Percentiles rank a stretch among this genome's conserved stretches.
Conservation (phyloP, 2,113 vertebrate genomes). For the Phrynocephalus versicolor region DNA sequence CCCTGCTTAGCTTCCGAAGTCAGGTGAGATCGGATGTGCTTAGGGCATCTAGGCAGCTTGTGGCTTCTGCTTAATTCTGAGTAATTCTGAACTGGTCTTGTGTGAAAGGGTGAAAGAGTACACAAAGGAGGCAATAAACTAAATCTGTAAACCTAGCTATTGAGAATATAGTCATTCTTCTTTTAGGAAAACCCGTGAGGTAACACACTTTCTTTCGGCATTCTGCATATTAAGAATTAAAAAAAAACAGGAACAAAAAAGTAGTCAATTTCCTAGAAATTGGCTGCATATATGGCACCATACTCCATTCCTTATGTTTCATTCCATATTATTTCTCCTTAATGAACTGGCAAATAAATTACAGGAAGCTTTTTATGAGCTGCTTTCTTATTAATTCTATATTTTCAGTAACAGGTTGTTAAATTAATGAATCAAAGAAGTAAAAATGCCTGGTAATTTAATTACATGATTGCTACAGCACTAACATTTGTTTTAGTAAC, state of each 20-base stretch:
- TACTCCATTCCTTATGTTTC: neutral
- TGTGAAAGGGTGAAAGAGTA: neutral
- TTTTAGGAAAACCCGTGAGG: neutral
- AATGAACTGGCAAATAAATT: slow-evolving; percentile 68
- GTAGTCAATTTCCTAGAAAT: slow-evolving; percentile 34
- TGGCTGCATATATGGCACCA: slow-evolving; percentile 10
- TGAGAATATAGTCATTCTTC: neutral
- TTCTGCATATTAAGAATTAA: neutral
- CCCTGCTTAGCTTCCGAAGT: too few species aligned
- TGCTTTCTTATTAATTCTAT: slow-evolving; percentile 64
- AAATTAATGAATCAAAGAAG: slow-evolving; percentile 66
- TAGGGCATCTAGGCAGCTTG: neutral
- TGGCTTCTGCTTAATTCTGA: neutral
- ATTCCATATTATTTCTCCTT: slow-evolving; percentile 51
- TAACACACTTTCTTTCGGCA: neutral
- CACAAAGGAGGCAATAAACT: neutral
- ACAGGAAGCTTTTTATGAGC: slow-evolving; percentile 51
- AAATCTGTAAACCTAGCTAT: neutral
- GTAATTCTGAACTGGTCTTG: neutral
- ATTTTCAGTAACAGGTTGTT: slow-evolving; percentile 57
- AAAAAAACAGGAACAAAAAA: slow-evolving; percentile 30
- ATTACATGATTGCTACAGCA: slow-evolving; percentile 61
- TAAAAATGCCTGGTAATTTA: slow-evolving; percentile 62
- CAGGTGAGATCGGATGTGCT: too few species aligned
- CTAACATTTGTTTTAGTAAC: slow-evolving; percentile 54